Evolutionary conservation across 2,113 vertebrate species (phyloP).

Genomic region (Accipiter virgatus): DNA sequence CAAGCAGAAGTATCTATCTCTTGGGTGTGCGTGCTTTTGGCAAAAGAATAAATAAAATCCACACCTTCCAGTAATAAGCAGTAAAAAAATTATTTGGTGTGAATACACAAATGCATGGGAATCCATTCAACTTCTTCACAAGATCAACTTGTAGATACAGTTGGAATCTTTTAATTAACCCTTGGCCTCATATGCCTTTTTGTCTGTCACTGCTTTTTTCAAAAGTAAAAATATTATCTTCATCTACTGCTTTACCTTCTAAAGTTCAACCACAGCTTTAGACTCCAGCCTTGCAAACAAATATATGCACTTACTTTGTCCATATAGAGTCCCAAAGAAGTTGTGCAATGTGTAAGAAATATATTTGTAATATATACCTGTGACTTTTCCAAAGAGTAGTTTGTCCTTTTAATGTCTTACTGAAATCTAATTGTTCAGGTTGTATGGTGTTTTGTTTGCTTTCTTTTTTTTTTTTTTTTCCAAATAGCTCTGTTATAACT

Average conservation of each 20-base stretch:
- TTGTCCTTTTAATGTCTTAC: not conserved
- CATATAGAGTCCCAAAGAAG: not conserved
- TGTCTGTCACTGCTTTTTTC: not conserved
- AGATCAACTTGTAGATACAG: not conserved
- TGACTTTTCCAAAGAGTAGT: not conserved
- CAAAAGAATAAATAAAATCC: conserved; percentile 15
- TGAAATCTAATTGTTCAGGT: not conserved
- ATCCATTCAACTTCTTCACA: not conserved
- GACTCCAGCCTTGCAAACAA: not conserved
- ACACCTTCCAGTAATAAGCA: not conserved
- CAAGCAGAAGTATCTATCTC: not conserved
- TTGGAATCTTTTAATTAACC: conserved; percentile 37
- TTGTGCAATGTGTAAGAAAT: not conserved
- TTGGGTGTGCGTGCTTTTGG: not conserved
- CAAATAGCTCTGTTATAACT: not conserved
- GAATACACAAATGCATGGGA: not conserved
- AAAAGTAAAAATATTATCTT: not conserved
- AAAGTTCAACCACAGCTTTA: not conserved
- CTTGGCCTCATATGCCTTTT: conserved; percentile 7
- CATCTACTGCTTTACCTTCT: not conserved
- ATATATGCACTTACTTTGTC: not conserved
- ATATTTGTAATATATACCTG: not conserved
- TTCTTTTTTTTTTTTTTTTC: not conserved
- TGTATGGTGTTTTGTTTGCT: not conserved
- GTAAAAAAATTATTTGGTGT: not conserved